A percentile compares a stretch with the other conserved stretches of the same genome.
These are phyloP conservation scores for Melanotaenia maccullochi DNA, from an alignment of 2,797 vertebrate genomes.

Conservation along the genomic window DNA sequence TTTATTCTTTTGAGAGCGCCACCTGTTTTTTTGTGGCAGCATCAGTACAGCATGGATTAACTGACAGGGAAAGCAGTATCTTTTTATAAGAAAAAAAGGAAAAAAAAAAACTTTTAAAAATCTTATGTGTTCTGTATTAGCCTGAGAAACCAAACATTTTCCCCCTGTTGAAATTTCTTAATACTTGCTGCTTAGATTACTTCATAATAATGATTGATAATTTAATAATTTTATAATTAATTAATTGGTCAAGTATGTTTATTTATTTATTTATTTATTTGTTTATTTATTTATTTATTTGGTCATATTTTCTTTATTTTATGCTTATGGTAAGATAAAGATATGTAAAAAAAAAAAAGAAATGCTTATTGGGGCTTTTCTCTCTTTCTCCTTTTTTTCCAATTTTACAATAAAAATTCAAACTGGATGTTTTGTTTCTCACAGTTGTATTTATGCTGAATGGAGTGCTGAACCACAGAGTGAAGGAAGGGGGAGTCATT, in stretches of 20 bases:
- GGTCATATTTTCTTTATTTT: conserved; percentile 74
- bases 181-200: conserved; percentile 86
- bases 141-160: conserved; percentile 86
- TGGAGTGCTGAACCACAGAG: conserved; percentile 3
- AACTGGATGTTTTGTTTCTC: conserved; percentile 77
- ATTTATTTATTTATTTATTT: conserved; percentile 65
- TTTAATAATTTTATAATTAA: conserved; percentile 82
- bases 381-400: conserved; percentile 89
- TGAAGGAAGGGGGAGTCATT: conserved; percentile 53
- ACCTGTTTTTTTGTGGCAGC: conserved; percentile 75
- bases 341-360: conserved; percentile 84
- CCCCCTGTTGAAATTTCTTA: conserved; percentile 83
- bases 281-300: conserved; percentile 65
- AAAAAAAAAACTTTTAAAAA: conserved; percentile 49
- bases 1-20: conserved; percentile 71
- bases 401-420: conserved; percentile 91
- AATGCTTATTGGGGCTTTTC: conserved; percentile 87
- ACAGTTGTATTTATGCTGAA: conserved; percentile 15
- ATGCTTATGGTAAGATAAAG: conserved; percentile 81
- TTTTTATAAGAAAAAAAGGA: conserved; percentile 74
- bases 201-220: conserved; percentile 81
- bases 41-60: conserved; percentile 82
- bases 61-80: conserved; percentile 81
- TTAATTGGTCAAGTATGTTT: conserved; percentile 76
- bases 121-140: conserved; percentile 82